Conservation (phyloP, 1,140 invertebrate genomes). For the Theocolax elegans region DNA sequence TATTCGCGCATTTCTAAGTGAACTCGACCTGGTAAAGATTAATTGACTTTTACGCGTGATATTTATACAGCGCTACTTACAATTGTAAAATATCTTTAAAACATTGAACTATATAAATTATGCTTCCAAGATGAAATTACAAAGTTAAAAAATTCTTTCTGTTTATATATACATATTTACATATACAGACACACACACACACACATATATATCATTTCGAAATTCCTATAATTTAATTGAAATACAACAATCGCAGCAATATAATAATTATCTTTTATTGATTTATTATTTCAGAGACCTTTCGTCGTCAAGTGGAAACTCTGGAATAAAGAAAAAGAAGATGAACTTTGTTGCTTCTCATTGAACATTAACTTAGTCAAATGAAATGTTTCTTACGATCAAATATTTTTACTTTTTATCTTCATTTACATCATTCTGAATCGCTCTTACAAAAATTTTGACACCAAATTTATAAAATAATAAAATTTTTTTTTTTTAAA, state of each 20-base stretch:
- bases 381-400: neutral
- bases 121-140: too few relatives aligned
- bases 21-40: too few relatives aligned
- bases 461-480: conserved; percentile 2
- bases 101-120: too few relatives aligned
- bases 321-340: conserved; percentile 19
- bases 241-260: neutral
- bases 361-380: conserved; percentile 25
- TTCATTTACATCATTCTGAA: neutral
- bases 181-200: too few relatives aligned
- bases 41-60: too few relatives aligned
- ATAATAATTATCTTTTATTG: neutral
- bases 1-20: too few relatives aligned
- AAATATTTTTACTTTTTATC: neutral
- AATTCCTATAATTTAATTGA: neutral
- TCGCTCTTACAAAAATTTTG: neutral
- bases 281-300: conserved; percentile 28
- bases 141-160: too few relatives aligned
- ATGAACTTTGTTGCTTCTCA: conserved; percentile 17
- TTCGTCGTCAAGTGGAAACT: conserved; percentile 30
- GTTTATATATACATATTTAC: too few relatives aligned
- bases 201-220: too few relatives aligned
- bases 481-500: neutral
- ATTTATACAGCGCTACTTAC: too few relatives aligned
- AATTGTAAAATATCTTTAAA: too few relatives aligned